A percentile compares a stretch with the other conserved stretches of the same genome.
Conservation (phyloP, 2,888 invertebrate genomes). For the Xanthorhoe spadicearia region DNA sequence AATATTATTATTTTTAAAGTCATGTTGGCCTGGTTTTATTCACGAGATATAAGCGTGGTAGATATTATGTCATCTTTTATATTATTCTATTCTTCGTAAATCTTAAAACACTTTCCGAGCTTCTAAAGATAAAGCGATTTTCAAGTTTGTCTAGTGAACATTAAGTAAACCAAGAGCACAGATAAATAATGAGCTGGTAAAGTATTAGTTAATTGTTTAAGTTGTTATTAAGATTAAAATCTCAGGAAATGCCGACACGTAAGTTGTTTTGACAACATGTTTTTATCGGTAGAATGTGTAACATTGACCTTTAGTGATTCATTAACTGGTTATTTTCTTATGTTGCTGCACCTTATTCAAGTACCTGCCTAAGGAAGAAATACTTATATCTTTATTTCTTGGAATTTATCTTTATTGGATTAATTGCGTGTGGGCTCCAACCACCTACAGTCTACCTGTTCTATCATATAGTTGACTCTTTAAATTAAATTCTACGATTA, state of each 20-base stretch:
- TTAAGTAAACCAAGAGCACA: background rate
- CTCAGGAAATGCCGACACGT: conserved; percentile 26
- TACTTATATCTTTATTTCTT: background rate
- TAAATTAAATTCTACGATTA: background rate
- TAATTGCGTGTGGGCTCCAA: background rate
- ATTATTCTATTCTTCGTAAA: no score
- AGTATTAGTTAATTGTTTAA: background rate
- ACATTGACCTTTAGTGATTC: conserved; percentile 36
- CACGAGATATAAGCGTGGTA: no score
- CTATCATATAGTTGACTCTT: background rate
- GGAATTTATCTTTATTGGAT: conserved; percentile 3
- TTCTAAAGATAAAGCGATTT: no score
- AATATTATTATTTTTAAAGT: no score
- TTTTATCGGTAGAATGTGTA: conserved; percentile 20
- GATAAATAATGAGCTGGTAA: background rate
- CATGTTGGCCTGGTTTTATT: no score
- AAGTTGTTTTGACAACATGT: conserved; percentile 11
- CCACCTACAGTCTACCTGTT: background rate
- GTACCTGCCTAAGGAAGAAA: background rate
- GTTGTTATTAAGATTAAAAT: conserved; percentile 1
- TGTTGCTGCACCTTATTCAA: background rate
- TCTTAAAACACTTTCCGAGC: no score
- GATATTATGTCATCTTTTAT: no score
- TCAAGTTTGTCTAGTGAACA: no score
- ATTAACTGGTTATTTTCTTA: conserved; percentile 8